These are phyloP conservation scores for Uloborus diversus DNA, from an alignment of 1,140 invertebrate genomes.

Conservation along the genomic window DNA sequence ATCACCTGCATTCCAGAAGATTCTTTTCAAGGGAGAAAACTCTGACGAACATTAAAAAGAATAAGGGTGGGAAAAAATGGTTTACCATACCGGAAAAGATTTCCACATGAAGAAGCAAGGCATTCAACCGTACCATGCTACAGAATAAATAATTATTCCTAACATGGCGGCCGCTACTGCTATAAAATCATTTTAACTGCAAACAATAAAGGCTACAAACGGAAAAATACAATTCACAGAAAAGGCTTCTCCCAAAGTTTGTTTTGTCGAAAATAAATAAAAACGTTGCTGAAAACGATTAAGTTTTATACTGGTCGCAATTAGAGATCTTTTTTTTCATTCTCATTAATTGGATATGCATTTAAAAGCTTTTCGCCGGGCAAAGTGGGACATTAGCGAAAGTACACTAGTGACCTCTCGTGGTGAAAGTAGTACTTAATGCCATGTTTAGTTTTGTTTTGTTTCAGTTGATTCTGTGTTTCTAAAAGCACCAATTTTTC, in stretches of 20 bases:
- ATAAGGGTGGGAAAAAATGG: too few relatives aligned
- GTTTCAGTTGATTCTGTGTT: background rate
- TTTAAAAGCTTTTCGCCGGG: slow-evolving; percentile 36
- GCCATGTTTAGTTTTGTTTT: background rate
- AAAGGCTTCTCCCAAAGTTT: slow-evolving; percentile 7
- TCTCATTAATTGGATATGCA: slow-evolving; percentile 41
- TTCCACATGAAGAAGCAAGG: background rate
- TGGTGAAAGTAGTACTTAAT: slow-evolving; percentile 37
- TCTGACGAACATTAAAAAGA: too few relatives aligned
- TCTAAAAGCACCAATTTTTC: too few relatives aligned
- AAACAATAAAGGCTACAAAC: slow-evolving; percentile 8
- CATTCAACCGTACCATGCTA: slow-evolving; percentile 16
- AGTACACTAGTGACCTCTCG: slow-evolving; percentile 31
- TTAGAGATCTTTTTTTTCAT: slow-evolving; percentile 16
- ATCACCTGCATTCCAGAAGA: too few relatives aligned
- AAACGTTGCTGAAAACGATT: slow-evolving; percentile 35
- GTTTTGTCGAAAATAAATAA: slow-evolving; percentile 28
- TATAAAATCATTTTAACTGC: slow-evolving; percentile 31
- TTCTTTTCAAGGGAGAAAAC: too few relatives aligned
- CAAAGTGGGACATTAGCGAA: background rate
- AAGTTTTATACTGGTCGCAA: slow-evolving; percentile 33
- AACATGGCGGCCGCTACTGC: background rate
- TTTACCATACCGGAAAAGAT: slow-evolving; percentile 20
- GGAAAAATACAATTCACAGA: slow-evolving; percentile 12
- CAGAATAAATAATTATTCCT: slow-evolving; percentile 29